These are phyloP conservation scores for Crotalus adamanteus DNA, from an alignment of 2,797 vertebrate species.

Conservation along the genomic window DNA sequence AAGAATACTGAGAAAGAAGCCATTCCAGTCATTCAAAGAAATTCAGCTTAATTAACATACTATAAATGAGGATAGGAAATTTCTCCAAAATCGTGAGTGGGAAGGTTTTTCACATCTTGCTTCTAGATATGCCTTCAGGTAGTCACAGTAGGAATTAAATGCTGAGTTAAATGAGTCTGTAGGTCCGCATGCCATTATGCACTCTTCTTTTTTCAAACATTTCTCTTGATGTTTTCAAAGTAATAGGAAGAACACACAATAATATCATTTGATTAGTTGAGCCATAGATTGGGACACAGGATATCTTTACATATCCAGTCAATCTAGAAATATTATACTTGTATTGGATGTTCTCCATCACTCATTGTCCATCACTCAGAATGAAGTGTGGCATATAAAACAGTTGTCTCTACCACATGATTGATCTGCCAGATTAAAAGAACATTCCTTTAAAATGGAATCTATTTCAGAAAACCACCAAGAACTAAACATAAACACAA, in stretches of 20 bases:
- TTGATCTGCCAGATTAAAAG: neutral
- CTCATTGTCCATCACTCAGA: neutral
- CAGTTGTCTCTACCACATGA: neutral
- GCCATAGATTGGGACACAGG: neutral
- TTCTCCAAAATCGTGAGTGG: neutral
- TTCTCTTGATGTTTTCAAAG: neutral
- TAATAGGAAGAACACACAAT: neutral
- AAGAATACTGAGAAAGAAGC: neutral
- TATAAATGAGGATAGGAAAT: neutral
- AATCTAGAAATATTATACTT: neutral
- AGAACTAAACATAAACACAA: neutral
- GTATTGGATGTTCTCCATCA: neutral
- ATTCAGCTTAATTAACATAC: neutral
- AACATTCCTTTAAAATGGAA: neutral
- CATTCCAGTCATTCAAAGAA: neutral
- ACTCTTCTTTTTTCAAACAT: neutral
- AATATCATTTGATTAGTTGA: neutral
- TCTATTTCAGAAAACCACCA: neutral
- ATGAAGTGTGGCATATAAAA: neutral
- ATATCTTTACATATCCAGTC: constrained; percentile 29
- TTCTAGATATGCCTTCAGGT: neutral
- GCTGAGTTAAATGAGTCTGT: neutral
- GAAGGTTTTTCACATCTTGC: neutral
- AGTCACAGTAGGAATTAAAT: neutral
- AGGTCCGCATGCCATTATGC: neutral